Conservation (phyloP, 2,888 invertebrate species). For the Euclidia mi region DNA sequence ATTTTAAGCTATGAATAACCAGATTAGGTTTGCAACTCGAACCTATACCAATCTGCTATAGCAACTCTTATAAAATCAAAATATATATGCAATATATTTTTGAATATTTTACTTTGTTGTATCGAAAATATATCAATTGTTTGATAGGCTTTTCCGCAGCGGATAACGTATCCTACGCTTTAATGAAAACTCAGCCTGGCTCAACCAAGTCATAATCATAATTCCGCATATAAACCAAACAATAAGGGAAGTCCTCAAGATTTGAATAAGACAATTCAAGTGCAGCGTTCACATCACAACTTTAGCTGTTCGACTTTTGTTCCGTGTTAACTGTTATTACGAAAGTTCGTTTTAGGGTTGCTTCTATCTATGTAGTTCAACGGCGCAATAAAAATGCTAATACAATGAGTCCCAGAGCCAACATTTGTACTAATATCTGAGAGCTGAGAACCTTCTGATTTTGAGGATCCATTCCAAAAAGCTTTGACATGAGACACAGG, state of each 20-base stretch:
- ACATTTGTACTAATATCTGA: constrained; percentile 42
- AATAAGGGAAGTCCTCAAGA: constrained; percentile 58
- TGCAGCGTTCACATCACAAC: constrained; percentile 61
- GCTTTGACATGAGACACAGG: too few relatives aligned
- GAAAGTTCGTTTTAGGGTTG: constrained; percentile 66
- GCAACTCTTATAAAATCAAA: too few relatives aligned
- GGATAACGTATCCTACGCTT: too few relatives aligned
- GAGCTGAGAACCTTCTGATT: too few relatives aligned
- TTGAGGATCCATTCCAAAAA: constrained; percentile 37
- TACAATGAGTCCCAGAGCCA: constrained; percentile 44
- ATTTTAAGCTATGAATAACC: too few relatives aligned
- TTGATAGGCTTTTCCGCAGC: too few relatives aligned
- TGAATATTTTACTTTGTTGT: too few relatives aligned
- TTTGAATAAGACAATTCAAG: constrained; percentile 65
- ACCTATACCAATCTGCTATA: too few relatives aligned
- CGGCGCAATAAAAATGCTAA: constrained; percentile 53
- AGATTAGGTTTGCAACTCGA: too few relatives aligned
- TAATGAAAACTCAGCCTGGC: too few relatives aligned
- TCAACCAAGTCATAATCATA: constrained; percentile 28
- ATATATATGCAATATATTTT: too few relatives aligned
- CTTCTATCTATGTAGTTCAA: constrained; percentile 32
- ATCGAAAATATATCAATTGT: too few relatives aligned
- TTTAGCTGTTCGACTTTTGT: constrained; percentile 65
- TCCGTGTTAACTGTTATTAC: constrained; percentile 73
- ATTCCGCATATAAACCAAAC: constrained; percentile 51